Percentiles rank a stretch among this genome's conserved stretches.
These are phyloP conservation scores for Dromas ardeola DNA, from an alignment of 2,113 vertebrate species.

Conservation along the genomic window DNA sequence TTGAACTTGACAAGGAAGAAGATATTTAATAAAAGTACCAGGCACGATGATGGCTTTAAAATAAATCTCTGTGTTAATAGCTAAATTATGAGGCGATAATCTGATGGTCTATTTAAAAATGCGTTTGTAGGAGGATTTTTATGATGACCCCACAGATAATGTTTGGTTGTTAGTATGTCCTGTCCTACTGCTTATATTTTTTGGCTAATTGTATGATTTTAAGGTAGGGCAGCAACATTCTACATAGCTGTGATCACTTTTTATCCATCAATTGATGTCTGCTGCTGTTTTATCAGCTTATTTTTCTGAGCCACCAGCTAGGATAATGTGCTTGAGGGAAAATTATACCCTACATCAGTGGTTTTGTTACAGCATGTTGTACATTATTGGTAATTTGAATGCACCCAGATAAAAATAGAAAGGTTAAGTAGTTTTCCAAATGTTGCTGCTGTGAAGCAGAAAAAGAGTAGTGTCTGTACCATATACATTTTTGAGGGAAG, in stretches of 20 bases:
- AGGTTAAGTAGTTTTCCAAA: constrained; percentile 64
- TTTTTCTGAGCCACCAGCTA: constrained; percentile 66
- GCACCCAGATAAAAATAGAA: constrained; percentile 70
- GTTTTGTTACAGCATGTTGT: constrained; percentile 65
- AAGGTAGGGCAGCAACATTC: constrained; percentile 41
- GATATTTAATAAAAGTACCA: constrained; percentile 41
- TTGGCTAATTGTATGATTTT: constrained; percentile 59
- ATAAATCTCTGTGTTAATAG: constrained; percentile 49
- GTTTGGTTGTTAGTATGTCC: background rate
- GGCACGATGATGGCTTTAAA: constrained; percentile 45
- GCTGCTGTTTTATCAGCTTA: constrained; percentile 68
- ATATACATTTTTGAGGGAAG: background rate
- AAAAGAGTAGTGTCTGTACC: constrained; percentile 4
- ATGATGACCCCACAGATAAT: background rate
- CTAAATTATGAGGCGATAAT: constrained; percentile 49
- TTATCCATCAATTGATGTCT: constrained; percentile 60
- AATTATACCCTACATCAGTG: constrained; percentile 72
- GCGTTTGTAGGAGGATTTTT: constrained; percentile 6
- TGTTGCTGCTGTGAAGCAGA: constrained; percentile 53
- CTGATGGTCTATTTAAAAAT: background rate
- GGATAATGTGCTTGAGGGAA: constrained; percentile 69
- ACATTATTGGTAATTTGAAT: constrained; percentile 70
- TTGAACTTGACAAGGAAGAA: constrained; percentile 56
- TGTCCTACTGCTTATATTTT: constrained; percentile 1
- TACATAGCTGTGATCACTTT: constrained; percentile 27